A percentile compares a stretch with the other conserved stretches of the same genome.
phyloP scores from a whole-genome alignment of 37 sponge, comb jelly and placozoan genomes.

The Tethya wilhelma region DNA sequence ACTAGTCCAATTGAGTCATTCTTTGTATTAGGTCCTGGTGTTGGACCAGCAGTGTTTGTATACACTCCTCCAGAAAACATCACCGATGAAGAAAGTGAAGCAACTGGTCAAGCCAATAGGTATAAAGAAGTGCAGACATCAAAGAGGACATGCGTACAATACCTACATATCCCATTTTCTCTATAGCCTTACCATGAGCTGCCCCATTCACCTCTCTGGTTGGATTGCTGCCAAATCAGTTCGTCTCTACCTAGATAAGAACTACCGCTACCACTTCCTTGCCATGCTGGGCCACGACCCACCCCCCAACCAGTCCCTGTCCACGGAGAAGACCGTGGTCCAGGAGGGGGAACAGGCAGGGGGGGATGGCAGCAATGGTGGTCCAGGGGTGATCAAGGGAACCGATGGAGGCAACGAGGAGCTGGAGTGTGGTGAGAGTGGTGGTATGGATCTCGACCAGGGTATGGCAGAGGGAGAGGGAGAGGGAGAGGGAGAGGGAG shows the following conservation, averaged over 20 bases:
- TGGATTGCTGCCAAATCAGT: conserved; percentile 82
- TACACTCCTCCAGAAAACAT: not conserved
- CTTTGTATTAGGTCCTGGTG: not conserved
- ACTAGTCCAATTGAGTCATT: not conserved
- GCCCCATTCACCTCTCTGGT: conserved; percentile 64
- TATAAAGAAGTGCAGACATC: not conserved
- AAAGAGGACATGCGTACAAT: not conserved
- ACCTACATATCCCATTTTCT: not conserved
- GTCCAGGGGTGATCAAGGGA: too few species aligned
- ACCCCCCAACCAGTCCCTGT: conserved; percentile 46
- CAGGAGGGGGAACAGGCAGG: conserved; percentile 6
- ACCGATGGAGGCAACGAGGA: too few species aligned
- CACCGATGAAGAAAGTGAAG: not conserved
- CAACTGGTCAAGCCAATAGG: too few species aligned
- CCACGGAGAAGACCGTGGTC: conserved; percentile 6
- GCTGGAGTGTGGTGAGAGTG: too few species aligned
- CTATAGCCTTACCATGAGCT: conserved; percentile 3
- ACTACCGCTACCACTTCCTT: conserved; percentile 78
- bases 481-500: too few species aligned
- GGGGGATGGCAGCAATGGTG: not conserved
- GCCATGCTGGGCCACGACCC: conserved; percentile 75
- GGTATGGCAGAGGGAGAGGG: too few species aligned
- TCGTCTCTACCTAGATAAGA: conserved; percentile 70
- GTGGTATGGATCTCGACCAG: too few species aligned
- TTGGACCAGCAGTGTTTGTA: not conserved